Evolutionary conservation across 1,140 invertebrate genomes (phyloP), one percentile per base, ranked within the genome.

Genomic region (Drosophila pachea): DNA sequence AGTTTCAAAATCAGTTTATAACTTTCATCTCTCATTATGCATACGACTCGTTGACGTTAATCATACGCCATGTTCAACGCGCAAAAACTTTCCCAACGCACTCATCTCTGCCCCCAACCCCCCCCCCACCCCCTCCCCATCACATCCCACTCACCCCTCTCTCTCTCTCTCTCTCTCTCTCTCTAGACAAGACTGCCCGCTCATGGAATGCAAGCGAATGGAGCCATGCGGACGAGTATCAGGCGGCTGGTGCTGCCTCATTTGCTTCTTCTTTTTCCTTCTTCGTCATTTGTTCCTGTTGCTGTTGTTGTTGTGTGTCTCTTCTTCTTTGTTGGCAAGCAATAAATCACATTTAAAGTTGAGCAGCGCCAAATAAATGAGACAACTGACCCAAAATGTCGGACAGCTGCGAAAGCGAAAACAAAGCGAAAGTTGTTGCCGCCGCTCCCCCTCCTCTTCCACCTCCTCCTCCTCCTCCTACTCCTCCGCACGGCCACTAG

Each of bases 351-450:
- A 69, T 82, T 82, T 74, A 70, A 76, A 76, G 61, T 69, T 60
- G 68, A 64, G 72, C 68, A 63, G 55, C 67, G 43, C 56, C 79
- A 86, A 82, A 86, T 69, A 77, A 86, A 86, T 86, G 82, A 76
- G 71, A 81, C 81, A 74, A 75, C 77, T 86, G 81, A 86, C 81
- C 81, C 59, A 86, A 86, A 86, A 86, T 84, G 77, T 81, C 82
- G 78, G 73, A 48, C 29, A 53, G 59, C 73, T 53, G 60, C 32
- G 48, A 78, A 78, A 78, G 60, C 76, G 73, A 76, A 79, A 73
- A 64, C 68, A 55, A 48, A 82, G 68, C 65, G 73, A 83, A 84
- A 83, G 79, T 83, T 67, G 56, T 64, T 59, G 43, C 29, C 48
- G 47, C 33, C 67, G 49, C 33, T 11, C 4, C 16, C 9, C 5